Percentiles rank a stretch among this genome's conserved stretches.
Evolutionary conservation across 2,113 vertebrate genomes (phyloP).

Genomic region (Okapia johnstoni): DNA sequence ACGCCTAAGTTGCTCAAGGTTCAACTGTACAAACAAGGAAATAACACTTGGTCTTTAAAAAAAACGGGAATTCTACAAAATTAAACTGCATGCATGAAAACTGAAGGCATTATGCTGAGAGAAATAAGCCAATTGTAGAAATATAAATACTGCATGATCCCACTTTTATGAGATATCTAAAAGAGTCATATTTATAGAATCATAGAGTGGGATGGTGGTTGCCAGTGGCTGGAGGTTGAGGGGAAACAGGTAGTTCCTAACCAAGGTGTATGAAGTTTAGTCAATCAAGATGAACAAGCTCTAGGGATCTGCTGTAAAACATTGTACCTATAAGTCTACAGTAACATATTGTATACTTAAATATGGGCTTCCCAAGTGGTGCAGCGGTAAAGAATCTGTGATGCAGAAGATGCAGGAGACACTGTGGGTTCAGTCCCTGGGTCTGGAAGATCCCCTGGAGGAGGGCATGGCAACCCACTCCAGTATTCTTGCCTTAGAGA

Average conservation of each 20-base stretch:
- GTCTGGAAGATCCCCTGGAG: not conserved
- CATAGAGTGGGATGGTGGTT: not conserved
- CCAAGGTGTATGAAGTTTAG: not conserved
- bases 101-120: not conserved
- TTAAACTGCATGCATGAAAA: not conserved
- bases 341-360: not conserved
- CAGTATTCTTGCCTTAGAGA: not conserved
- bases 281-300: not conserved
- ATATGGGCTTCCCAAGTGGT: not conserved
- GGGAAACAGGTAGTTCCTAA: not conserved
- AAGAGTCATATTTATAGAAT: not conserved
- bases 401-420: not conserved
- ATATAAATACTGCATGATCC: not conserved
- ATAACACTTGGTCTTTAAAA: not conserved
- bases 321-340: not conserved
- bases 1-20: not conserved
- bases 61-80: not conserved
- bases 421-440: not conserved
- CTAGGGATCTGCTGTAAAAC: not conserved
- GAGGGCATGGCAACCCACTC: not conserved
- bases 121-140: not conserved
- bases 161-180: not conserved
- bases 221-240: not conserved
- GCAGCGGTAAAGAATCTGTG: not conserved
- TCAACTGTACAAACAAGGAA: not conserved